Evolutionary conservation across 2,888 invertebrate species (phyloP).

Genomic region (Drosophila paranaensis): DNA sequence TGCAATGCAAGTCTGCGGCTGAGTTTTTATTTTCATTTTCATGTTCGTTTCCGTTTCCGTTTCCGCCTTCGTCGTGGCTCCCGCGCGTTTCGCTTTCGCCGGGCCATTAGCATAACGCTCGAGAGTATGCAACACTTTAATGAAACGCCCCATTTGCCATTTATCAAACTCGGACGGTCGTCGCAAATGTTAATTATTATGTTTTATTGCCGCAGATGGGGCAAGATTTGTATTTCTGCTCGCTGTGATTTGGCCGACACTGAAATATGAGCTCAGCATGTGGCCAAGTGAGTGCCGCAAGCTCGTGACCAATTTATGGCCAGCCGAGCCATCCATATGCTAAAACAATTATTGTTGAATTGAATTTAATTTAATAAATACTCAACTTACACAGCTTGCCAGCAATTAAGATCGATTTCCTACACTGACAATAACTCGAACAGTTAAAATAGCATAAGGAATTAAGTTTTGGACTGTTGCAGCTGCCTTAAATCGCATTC

Average conservation of each 20-base stretch:
- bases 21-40: slow-evolving; percentile 54
- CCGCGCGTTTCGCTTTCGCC: slow-evolving; percentile 18
- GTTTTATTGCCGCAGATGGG: slow-evolving; percentile 61
- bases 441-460: slow-evolving; percentile 18
- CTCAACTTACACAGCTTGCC: neutral
- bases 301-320: slow-evolving; percentile 17
- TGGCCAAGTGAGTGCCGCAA: slow-evolving; percentile 24
- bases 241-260: slow-evolving; percentile 58
- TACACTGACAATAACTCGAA: slow-evolving; percentile 42
- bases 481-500: slow-evolving; percentile 30
- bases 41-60: slow-evolving; percentile 39
- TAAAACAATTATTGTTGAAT: neutral
- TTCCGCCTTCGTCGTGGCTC: slow-evolving; percentile 30
- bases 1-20: slow-evolving; percentile 74
- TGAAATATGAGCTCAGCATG: slow-evolving; percentile 66
- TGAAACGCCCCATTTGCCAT: slow-evolving; percentile 58
- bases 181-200: slow-evolving; percentile 72
- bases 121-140: slow-evolving; percentile 69
- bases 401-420: slow-evolving; percentile 1
- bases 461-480: slow-evolving; percentile 16
- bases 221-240: slow-evolving; percentile 24
- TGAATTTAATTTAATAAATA: slow-evolving; percentile 1
- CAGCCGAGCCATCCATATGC: neutral
- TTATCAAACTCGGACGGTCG: slow-evolving; percentile 65
- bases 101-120: slow-evolving; percentile 70